Base-by-base conservation (phyloP, 2,113 vertebrate genomes). In the Clarias macrocephalus region DNA sequence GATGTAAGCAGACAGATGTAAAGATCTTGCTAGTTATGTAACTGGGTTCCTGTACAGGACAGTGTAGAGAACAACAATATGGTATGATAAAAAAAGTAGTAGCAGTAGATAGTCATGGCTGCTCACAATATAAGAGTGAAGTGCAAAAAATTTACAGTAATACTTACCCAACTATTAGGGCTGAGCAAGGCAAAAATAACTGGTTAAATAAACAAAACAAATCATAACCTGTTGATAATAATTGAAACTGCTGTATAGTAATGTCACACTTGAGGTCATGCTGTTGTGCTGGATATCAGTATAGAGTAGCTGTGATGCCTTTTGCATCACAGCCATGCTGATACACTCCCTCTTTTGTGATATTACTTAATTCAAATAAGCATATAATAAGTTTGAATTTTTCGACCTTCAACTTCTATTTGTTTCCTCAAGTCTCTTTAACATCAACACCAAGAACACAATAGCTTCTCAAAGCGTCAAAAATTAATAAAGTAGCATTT, bases 21-120 rank as follows among this genome's bases (percentile, higher is more conserved):
- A 72, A 86, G 79, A 68, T 48, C 42, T 68, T 82, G 72, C 79
- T 21, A 59, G 80, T 86, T 84, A 86, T 81, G 72, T 84, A 80
- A 88, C 19, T 72, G 83, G 33, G 68, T 68, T 86, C 63, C 75
- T 80, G 85, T 86, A 62, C 25, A 19, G 7, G 8, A 3, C 28
- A 82, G 56, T 56, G 16, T 79, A 42, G 28, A 81, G 21, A 42
- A 33, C 18, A 37, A 83, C 54, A 54, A n/a, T 21, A 37, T 54
- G 37, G 30, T 42, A 3, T 76, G 37, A 37, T 30, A 48, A 6
- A 48, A 18, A 48, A 4, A 33, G 33, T 33, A 33, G 33, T 37
- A 70, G 66, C 5, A 68, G 12, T 33, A 18, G 5, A 70, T 70
- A 70, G 15, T 70, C 2, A 70, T 33, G 66, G 13, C n/a, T 30